Base-by-base conservation (phyloP, 2,888 invertebrate species). In the Hoplodrina ambigua region DNA sequence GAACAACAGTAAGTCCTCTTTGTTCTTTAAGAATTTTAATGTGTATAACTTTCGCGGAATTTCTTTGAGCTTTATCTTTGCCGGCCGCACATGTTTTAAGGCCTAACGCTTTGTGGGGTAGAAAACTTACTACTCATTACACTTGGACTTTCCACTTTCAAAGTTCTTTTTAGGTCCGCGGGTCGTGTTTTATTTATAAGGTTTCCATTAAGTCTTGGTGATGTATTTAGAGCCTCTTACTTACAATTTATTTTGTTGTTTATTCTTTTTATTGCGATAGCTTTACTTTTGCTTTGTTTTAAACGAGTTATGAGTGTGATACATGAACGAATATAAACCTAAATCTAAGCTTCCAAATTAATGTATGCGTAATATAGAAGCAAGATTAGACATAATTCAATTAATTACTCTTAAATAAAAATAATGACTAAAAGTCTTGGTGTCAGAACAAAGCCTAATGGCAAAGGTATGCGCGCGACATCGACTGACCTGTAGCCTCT, bases 41-140 rank as follows among this genome's bases (percentile, higher is more conserved):
- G 71, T 81, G 61, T 82, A 74, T 60, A 71, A 80, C 69, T 75
- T 82, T 80, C 78, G 78, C 66, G 49, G 78, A 81, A 78, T 76
- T 77, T 30, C 78, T 81, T 78, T 78, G 81, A 81, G 77, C 60
- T 63, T 61, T 58, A 55, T 67, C 52, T 67, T 62, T 33, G 56
- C 63, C 61, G 70, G 80, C 70, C 81, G 76, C 77, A 41, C 41
- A 55, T 64, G 60, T 66, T 68, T 56, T 52, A 58, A 64, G 54
- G 57, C 71, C 54, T 61, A 66, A 59, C 52, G 66, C 81, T 76
- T 76, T 78, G 77, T 78, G 77, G 57, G 81, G 63, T 78, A 20
- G 53, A 62, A 64, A 81, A 72, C 72, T 76, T 78, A 71, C 65
- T 61, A 20, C 58, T 61, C 30, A 69, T 57, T 74, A 49, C 53